phyloP scores from a whole-genome alignment of 2,113 vertebrate species.

The Gallinago jamesoni region DNA sequence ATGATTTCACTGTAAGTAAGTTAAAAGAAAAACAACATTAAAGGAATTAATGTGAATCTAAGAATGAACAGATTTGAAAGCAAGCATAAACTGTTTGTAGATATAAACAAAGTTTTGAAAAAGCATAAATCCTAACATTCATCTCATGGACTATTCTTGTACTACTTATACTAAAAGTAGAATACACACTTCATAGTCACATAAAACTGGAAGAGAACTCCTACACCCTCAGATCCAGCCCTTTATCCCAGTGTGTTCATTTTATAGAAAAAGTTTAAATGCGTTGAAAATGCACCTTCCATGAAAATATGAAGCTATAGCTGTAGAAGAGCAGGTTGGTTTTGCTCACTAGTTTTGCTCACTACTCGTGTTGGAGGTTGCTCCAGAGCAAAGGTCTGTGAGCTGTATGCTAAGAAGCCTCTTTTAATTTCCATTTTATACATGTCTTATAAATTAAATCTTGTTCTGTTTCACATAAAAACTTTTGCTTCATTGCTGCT shows the following conservation, averaged over 20 bases:
- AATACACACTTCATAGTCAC: background rate
- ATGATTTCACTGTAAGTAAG: background rate
- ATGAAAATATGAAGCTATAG: background rate
- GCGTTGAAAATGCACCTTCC: background rate
- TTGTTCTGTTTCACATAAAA: background rate
- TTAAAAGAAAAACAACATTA: background rate
- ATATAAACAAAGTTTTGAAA: background rate
- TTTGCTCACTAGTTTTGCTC: background rate
- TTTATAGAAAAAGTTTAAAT: background rate
- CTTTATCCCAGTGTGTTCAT: background rate
- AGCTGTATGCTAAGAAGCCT: background rate
- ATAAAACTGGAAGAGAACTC: background rate
- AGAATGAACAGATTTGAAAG: background rate
- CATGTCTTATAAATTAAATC: background rate
- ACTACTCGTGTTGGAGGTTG: fast-evolving
- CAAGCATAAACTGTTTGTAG: background rate
- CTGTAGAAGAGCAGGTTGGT: background rate
- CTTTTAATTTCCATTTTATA: background rate
- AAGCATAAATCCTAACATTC: background rate
- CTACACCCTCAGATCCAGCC: background rate
- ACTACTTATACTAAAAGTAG: background rate
- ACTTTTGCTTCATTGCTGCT: background rate
- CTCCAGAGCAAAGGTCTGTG: background rate
- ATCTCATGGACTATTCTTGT: background rate
- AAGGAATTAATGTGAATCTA: background rate